Percentiles rank a stretch among this genome's conserved stretches.
These are phyloP conservation scores for Phalacrocorax carbo DNA, from an alignment of 2,113 vertebrate genomes.

Conservation along the genomic window DNA sequence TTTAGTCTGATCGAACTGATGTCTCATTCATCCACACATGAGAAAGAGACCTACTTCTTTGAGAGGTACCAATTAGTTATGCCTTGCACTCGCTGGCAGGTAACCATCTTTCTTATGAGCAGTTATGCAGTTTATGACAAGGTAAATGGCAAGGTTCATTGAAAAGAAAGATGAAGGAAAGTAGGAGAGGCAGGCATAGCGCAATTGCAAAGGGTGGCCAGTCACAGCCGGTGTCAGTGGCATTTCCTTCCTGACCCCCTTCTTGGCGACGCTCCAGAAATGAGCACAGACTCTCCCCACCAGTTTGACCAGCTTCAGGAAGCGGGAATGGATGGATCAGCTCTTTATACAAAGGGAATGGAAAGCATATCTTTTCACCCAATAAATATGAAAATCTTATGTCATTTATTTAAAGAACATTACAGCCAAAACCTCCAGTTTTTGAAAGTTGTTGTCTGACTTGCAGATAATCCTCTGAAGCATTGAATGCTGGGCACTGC, in stretches of 20 bases:
- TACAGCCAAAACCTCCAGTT: background rate
- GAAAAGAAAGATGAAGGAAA: background rate
- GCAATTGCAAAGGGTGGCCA: background rate
- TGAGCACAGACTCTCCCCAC: rapidly evolving
- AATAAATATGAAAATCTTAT: background rate
- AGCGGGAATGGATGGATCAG: background rate
- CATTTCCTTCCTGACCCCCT: rapidly evolving
- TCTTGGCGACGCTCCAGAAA: background rate
- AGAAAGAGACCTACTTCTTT: background rate
- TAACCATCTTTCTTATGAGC: background rate
- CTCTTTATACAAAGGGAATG: background rate
- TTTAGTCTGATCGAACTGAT: background rate
- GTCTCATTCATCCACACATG: rapidly evolving
- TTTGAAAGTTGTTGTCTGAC: background rate
- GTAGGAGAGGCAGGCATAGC: background rate
- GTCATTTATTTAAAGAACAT: background rate
- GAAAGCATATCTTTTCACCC: background rate
- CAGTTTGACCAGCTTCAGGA: background rate
- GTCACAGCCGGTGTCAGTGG: background rate
- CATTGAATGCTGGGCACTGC: background rate
- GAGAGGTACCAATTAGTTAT: background rate
- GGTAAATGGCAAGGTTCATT: background rate
- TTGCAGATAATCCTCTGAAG: background rate
- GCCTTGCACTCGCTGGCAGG: rapidly evolving
- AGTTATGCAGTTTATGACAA: background rate